Conservation (phyloP, 2,113 vertebrate genomes). For the Mirza zaza region DNA sequence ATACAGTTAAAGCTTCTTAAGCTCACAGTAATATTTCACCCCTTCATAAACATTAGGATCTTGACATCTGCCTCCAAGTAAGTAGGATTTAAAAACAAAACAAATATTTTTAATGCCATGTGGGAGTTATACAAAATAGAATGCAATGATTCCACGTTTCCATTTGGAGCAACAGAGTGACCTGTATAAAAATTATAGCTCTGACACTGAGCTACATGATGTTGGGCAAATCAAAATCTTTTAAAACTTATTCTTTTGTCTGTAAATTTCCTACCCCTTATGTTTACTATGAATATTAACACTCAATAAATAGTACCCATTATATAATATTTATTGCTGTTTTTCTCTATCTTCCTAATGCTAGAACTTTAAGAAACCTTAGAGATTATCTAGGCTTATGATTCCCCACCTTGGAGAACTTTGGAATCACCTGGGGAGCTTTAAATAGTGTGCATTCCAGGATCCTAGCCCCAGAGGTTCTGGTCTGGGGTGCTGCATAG, state of each 20-base stretch:
- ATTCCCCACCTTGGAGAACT: background rate
- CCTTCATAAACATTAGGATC: background rate
- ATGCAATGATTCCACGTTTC: background rate
- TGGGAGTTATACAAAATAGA: background rate
- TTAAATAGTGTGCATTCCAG: background rate
- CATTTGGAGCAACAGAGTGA: background rate
- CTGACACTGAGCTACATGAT: background rate
- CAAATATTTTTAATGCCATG: background rate
- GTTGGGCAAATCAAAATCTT: background rate
- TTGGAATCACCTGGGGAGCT: background rate
- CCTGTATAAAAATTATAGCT: background rate
- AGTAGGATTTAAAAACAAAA: background rate
- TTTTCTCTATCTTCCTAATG: background rate
- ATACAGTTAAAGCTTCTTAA: background rate
- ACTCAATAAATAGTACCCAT: background rate
- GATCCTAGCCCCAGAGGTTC: background rate
- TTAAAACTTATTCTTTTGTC: background rate
- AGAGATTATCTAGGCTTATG: background rate
- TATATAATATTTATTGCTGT: background rate
- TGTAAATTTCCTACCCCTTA: background rate
- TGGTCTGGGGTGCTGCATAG: background rate
- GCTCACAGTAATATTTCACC: conserved; percentile 20
- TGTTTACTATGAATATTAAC: background rate
- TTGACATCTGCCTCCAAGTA: conserved; percentile 1
- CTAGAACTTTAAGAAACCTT: background rate